These are phyloP conservation scores for Hoplodrina blanda DNA, from an alignment of 2,888 invertebrate species.

Conservation along the genomic window DNA sequence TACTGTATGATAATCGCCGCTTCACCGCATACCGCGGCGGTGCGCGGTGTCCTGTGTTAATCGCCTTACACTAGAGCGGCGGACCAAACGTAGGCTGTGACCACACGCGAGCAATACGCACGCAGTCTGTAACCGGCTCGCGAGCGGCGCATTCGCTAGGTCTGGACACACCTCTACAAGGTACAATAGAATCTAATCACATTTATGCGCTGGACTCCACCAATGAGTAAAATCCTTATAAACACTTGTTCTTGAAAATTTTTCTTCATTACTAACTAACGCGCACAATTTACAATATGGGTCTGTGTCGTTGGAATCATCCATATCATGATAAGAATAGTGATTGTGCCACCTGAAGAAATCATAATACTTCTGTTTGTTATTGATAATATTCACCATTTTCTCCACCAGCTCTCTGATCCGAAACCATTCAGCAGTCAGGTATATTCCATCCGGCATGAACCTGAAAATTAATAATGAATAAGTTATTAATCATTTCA, in stretches of 20 bases:
- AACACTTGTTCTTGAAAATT: conserved; percentile 17
- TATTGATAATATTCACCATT: conserved; percentile 65
- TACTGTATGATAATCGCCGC: too few species aligned
- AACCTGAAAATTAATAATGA: conserved; percentile 56
- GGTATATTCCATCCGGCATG: conserved; percentile 67
- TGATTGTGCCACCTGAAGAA: conserved; percentile 73
- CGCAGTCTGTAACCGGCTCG: too few species aligned
- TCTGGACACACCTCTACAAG: too few species aligned
- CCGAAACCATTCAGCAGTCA: conserved; percentile 44
- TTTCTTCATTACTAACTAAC: conserved; percentile 32
- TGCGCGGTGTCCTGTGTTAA: too few species aligned
- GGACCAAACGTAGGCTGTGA: too few species aligned
- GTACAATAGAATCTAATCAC: conserved; percentile 2
- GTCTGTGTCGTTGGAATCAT: conserved; percentile 52
- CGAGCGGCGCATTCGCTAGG: too few species aligned
- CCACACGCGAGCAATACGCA: too few species aligned
- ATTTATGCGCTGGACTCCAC: conserved; percentile 60
- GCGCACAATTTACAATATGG: conserved; percentile 62
- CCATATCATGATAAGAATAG: conserved; percentile 63
- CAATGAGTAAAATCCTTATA: conserved; percentile 56
- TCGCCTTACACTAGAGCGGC: too few species aligned
- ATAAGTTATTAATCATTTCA: neutral
- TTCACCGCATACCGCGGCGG: too few species aligned
- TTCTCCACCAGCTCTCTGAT: conserved; percentile 48
- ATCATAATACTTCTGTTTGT: conserved; percentile 63